Base-by-base conservation (phyloP, 2,797 vertebrate genomes). In the Phataginus tetradactyla region DNA sequence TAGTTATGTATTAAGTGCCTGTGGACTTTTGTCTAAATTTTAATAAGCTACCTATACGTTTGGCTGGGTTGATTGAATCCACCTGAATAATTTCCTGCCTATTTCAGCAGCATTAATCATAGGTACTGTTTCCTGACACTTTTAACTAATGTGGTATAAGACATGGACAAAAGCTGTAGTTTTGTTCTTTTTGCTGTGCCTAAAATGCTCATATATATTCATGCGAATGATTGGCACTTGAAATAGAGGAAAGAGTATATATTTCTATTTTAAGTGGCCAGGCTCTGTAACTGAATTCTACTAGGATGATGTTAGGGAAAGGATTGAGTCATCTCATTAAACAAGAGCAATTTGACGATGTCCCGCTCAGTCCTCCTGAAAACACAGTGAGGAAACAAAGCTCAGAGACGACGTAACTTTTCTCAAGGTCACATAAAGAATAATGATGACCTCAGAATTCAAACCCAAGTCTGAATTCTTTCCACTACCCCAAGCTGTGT, bases 81-180 rank as follows among this genome's bases (percentile, higher is more conserved):
- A 98, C 97, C 98, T 98, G 98, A 97, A 97, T 98, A 97, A 98
- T 98, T 98, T 98, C 98, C 98, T 98, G 98, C 96, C 94, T 86
- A 93, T 97, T 98, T 96, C 96, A 97, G 95, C 95, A 92, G 96
- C 98, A 98, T 98, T 98, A 97, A 98, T 98, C 98, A 98, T 97
- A 91, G 17, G 93, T 45, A 87, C 95, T 93, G 59, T 96, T 96
- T 94, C 93, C 87, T 93, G 97, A 97, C 98, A 97, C 97, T 97
- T 97, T 96, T 95, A 97, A 97, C 97, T 97, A 97, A 97, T 94
- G 96, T 94, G 94, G 90, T 86, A 59, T 72, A 93, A 90, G 91
- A 96, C 87, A 63, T 23, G 53, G 95, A 94, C 97, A 94, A 90
- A 97, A 79, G 57, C 97, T 88, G 72, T 53, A 91, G 80, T 96